These are phyloP conservation scores for Osmerus mordax DNA, from an alignment of 2,113 vertebrate species.

Conservation along the genomic window DNA sequence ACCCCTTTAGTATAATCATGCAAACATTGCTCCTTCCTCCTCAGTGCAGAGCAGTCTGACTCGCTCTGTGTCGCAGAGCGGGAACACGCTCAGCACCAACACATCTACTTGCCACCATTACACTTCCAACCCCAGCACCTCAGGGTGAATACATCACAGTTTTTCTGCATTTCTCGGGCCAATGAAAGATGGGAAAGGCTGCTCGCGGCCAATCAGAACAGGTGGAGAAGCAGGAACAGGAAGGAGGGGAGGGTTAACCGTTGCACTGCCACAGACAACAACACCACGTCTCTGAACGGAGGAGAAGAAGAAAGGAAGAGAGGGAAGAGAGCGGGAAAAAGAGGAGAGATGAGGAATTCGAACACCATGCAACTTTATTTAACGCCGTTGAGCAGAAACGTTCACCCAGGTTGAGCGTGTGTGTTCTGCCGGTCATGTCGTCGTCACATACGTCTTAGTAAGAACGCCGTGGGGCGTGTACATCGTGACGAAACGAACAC, in stretches of 20 bases:
- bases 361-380: too few species aligned
- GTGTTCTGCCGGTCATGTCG: too few species aligned
- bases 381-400: too few species aligned
- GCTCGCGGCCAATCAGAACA: slow-evolving; percentile 46
- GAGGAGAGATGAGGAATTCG: neutral
- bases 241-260: slow-evolving; percentile 58
- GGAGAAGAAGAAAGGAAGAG: slow-evolving; percentile 13
- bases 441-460: too few species aligned
- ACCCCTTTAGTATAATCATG: neutral
- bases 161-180: slow-evolving; percentile 37
- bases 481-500: too few species aligned
- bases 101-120: slow-evolving; percentile 42
- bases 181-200: slow-evolving; percentile 29
- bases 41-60: too few species aligned
- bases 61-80: slow-evolving; percentile 1
- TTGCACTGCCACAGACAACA: slow-evolving; percentile 47
- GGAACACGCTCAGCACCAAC: neutral
- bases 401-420: too few species aligned
- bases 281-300: neutral
- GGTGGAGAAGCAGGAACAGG: slow-evolving; percentile 56
- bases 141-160: slow-evolving; percentile 37
- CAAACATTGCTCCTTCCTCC: neutral
- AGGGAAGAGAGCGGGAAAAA: neutral
- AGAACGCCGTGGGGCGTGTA: too few species aligned
- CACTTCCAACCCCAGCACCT: slow-evolving; percentile 36